These are phyloP conservation scores for Calcarius lapponicus DNA, from an alignment of 2,797 vertebrate species.

Conservation along the genomic window DNA sequence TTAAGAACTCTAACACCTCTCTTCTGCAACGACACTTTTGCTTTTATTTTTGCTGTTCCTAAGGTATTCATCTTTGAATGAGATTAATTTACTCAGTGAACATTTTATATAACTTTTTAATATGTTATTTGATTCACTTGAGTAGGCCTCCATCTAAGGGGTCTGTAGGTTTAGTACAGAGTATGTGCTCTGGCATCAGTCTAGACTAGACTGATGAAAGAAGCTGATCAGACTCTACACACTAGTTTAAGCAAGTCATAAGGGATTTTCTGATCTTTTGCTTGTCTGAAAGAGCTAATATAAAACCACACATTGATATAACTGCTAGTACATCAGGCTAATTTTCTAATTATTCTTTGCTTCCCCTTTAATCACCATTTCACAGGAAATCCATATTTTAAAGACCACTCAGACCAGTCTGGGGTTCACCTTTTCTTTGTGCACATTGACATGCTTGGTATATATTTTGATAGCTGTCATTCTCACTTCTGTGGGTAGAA, in stretches of 20 bases:
- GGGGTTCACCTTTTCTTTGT: conserved; percentile 6
- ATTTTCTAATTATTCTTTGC: conserved; percentile 24
- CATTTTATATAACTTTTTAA: neutral
- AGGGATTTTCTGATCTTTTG: neutral
- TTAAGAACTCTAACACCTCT: neutral
- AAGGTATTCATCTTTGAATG: neutral
- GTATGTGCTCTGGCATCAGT: neutral
- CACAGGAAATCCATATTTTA: neutral
- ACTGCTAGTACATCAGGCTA: neutral
- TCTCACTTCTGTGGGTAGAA: conserved; percentile 27
- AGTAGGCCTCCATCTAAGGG: neutral
- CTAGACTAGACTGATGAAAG: conserved; percentile 32
- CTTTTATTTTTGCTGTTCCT: neutral
- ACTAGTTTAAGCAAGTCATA: neutral
- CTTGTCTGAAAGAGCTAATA: neutral
- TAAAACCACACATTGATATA: neutral
- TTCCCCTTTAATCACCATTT: conserved; percentile 10
- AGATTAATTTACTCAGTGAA: neutral
- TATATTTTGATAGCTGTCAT: conserved; percentile 4
- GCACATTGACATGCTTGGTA: neutral
- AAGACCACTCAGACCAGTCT: neutral
- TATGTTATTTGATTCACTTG: neutral
- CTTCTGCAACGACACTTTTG: neutral
- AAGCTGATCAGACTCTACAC: conserved; percentile 5
- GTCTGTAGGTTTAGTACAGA: neutral